phyloP scores from a whole-genome alignment of 1,140 invertebrate genomes.

The Palaemon carinicauda region DNA sequence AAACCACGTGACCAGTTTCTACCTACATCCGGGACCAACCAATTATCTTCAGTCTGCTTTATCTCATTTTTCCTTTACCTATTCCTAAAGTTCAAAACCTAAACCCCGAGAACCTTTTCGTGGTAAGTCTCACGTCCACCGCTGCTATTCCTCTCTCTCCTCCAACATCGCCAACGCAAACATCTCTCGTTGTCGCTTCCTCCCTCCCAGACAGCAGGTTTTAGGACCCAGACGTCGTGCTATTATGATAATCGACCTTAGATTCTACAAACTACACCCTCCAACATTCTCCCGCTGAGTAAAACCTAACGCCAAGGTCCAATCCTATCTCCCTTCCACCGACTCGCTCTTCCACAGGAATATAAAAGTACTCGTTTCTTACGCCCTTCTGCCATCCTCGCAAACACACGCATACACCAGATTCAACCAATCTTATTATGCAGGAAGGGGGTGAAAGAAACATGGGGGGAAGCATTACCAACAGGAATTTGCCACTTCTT shows the following conservation, averaged over 20 bases:
- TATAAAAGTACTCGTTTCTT: too few species aligned
- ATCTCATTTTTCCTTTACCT: neutral
- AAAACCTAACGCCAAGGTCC: constrained; percentile 27
- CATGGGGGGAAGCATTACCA: too few species aligned
- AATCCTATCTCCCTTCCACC: neutral
- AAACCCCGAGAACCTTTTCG: neutral
- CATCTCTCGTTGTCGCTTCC: neutral
- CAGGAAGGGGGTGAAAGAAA: too few species aligned
- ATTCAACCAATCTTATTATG: too few species aligned
- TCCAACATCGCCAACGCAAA: neutral
- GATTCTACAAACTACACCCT: neutral
- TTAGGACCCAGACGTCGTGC: constrained; percentile 21
- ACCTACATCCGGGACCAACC: neutral
- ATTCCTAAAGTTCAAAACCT: neutral
- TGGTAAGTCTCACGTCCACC: constrained; percentile 14
- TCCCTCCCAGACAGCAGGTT: neutral
- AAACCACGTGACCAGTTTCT: constrained; percentile 47
- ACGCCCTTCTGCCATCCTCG: too few species aligned
- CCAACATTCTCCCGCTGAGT: constrained; percentile 27
- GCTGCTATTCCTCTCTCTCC: neutral
- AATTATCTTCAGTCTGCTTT: constrained; percentile 26
- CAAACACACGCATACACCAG: too few species aligned
- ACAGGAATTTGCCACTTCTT: too few species aligned
- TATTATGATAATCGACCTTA: constrained; percentile 52
- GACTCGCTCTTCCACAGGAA: too few species aligned